Base-by-base conservation (phyloP, 2,797 vertebrate species). In the Etheostoma perlongum region DNA sequence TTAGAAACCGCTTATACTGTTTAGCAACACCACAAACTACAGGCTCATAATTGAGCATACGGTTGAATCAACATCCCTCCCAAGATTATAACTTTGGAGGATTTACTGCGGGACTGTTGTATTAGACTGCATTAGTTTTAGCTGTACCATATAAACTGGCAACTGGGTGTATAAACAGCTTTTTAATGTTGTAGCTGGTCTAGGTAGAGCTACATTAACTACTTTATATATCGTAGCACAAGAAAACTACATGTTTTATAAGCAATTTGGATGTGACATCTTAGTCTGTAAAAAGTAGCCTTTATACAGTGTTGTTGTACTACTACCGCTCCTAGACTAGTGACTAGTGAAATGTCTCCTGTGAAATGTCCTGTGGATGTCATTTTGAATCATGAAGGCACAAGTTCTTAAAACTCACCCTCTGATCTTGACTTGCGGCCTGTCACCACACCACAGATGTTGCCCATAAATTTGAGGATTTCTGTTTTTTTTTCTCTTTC, bases 341-440 rank as follows among this genome's bases (percentile, higher is more conserved):
- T 78, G 77, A 72, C 82, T 67, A 2, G 21, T 1, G 21, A 23
- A 23, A 23, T 23, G 21, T 23, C 51, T 72, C 40, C 66, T 75
- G 30, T 71, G 53, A 80, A 76, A 76, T 63, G 74, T 78, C n/a
- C 47, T 36, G 42, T 58, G 19, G 65, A 16, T 86, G 82, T 82
- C 86, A 76, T 53, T 74, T 81, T 84, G 59, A 86, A 66, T 83
- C 59, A 79, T 63, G 63, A 66, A 47, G 52, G 40, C 33, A 64
- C 25, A 40, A 66, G 51, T 76, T 84, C 60, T 59, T 74, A 52
- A 82, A 71, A 40, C 48, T 54, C 64, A 30, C 42, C 64, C 57
- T 79, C 48, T 72, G 74, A 82, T 84, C 60, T 77, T 80, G 67
- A 81, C 82, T 83, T 80, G 76, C 33, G 1, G 52, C 82, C 76